These are phyloP conservation scores for Rhopalosiphum padi DNA, from an alignment of 1,140 invertebrate species.

Conservation along the genomic window DNA sequence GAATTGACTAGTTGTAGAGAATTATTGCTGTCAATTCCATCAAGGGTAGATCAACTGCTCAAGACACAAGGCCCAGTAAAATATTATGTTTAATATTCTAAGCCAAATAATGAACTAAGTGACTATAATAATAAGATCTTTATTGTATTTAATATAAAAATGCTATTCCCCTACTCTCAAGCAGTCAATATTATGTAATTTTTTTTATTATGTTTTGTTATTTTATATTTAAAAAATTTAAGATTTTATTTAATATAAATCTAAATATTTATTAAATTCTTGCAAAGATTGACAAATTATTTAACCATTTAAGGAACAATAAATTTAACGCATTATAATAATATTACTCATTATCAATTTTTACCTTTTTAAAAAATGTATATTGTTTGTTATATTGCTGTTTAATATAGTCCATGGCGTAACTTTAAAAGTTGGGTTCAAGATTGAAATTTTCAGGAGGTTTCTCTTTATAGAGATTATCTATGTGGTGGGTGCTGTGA, in stretches of 20 bases:
- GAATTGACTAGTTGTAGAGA: not conserved
- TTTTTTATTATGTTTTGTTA: not conserved
- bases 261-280: not conserved
- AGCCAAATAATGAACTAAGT: not conserved
- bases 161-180: not conserved
- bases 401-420: not conserved
- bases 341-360: not conserved
- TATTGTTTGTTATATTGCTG: not conserved
- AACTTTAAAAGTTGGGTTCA: not conserved
- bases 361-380: not conserved
- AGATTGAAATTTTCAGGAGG: not conserved
- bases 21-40: not conserved
- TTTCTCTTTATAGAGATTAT: not conserved
- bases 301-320: not conserved
- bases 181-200: constrained; percentile 17
- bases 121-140: not conserved
- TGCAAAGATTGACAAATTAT: not conserved
- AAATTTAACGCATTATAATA: not conserved
- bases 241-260: not conserved
- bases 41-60: not conserved
- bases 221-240: not conserved
- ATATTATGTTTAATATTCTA: not conserved
- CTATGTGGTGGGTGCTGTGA: not conserved
- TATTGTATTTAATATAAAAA: not conserved
- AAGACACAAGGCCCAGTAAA: not conserved